These are phyloP conservation scores for Antechinus flavipes DNA, from an alignment of 2,113 vertebrate species.

Conservation along the genomic window DNA sequence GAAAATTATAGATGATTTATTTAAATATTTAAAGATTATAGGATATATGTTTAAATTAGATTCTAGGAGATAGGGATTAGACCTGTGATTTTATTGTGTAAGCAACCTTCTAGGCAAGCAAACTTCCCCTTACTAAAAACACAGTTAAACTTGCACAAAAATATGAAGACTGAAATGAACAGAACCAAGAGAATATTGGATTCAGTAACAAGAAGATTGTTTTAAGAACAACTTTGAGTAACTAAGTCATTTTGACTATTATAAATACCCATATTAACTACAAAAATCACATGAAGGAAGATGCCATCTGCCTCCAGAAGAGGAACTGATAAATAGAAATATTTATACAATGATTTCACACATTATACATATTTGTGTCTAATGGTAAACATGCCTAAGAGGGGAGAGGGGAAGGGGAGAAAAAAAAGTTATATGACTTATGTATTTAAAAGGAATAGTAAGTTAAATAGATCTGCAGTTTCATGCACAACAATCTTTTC, in stretches of 20 bases:
- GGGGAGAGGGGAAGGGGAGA: not conserved
- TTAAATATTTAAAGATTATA: not conserved
- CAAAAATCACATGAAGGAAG: not conserved
- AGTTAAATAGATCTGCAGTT: not conserved
- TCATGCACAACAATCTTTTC: not conserved
- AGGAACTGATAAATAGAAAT: not conserved
- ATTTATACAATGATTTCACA: too few species aligned
- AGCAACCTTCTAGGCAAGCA: not conserved
- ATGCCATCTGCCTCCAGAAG: too few species aligned
- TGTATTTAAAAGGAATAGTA: not conserved
- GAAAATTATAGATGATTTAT: not conserved
- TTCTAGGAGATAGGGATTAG: not conserved
- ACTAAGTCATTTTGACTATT: not conserved
- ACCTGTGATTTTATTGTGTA: not conserved
- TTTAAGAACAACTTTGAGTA: not conserved
- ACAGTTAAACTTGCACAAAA: too few species aligned
- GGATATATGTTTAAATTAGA: not conserved
- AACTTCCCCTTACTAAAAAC: not conserved
- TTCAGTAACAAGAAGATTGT: not conserved
- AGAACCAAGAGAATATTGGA: not conserved
- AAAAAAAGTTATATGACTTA: not conserved
- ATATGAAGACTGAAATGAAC: not conserved
- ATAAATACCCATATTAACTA: not conserved
- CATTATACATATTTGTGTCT: too few species aligned
- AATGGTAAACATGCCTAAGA: not conserved